phyloP scores from a whole-genome alignment of 2,113 vertebrate species.

The Uria aalge region DNA sequence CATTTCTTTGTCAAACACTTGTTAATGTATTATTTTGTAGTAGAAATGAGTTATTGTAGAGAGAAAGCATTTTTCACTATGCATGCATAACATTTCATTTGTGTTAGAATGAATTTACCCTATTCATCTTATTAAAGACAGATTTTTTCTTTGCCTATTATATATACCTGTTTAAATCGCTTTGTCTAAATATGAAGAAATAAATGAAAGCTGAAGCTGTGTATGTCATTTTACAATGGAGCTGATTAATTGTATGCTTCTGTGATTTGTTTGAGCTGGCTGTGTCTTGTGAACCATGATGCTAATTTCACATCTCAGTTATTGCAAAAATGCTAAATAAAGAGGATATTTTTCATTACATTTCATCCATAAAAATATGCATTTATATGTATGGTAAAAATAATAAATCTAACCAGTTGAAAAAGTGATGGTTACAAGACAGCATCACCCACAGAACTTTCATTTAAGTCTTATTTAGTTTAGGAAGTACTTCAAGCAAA shows the following conservation, averaged over 20 bases:
- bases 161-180: not conserved
- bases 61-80: not conserved
- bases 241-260: not conserved
- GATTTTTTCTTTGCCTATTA: not conserved
- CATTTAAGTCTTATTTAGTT: not conserved
- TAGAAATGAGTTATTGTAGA: not conserved
- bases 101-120: not conserved
- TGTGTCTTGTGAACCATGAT: not conserved
- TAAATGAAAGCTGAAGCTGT: not conserved
- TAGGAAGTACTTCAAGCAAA: not conserved
- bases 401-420: not conserved
- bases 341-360: not conserved
- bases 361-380: not conserved
- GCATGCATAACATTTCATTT: not conserved
- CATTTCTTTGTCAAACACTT: not conserved
- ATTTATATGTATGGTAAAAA: not conserved
- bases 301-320: constrained; percentile 34
- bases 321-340: not conserved
- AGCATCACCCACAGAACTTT: not conserved
- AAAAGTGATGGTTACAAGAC: not conserved
- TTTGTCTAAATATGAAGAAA: not conserved
- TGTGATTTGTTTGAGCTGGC: not conserved
- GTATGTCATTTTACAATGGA: not conserved
- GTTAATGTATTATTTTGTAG: not conserved
- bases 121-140: not conserved